phyloP scores from a whole-genome alignment of 2,113 vertebrate genomes.

The Colistium nudipinnis region DNA sequence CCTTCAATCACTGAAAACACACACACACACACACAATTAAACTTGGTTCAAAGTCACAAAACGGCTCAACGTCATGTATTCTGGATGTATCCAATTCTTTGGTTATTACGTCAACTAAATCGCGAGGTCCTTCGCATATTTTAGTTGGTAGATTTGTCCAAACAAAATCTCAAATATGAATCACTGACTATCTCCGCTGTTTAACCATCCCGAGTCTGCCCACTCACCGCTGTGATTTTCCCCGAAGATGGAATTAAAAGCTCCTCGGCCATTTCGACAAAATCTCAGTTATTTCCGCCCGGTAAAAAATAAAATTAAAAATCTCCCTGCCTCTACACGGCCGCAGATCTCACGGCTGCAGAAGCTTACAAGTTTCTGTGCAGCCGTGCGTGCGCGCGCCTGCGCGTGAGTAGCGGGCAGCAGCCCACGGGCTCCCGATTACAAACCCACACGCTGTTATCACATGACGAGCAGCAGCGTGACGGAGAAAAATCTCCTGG shows the following conservation, averaged over 20 bases:
- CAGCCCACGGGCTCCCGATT: conserved; percentile 32
- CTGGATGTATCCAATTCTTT: too few species aligned
- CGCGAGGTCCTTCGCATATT: too few species aligned
- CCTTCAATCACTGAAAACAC: too few species aligned
- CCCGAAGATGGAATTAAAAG: conserved; percentile 72
- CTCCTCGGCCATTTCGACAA: conserved; percentile 82
- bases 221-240: conserved; percentile 79
- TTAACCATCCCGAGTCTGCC: not conserved
- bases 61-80: too few species aligned
- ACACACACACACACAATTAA: too few species aligned
- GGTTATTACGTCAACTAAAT: too few species aligned
- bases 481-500: conserved; percentile 76
- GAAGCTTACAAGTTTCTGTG: too few species aligned
- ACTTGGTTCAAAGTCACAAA: too few species aligned
- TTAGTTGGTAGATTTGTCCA: too few species aligned
- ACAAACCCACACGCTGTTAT: conserved; percentile 71
- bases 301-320: conserved; percentile 3
- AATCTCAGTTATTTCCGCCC: not conserved
- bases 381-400: conserved; percentile 52
- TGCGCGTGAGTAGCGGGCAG: conserved; percentile 28
- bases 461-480: conserved; percentile 83
- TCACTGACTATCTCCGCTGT: not conserved
- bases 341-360: conserved; percentile 52
- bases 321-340: conserved; percentile 22
- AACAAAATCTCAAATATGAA: not conserved